These are phyloP conservation scores for Eriosoma lanigerum DNA, from an alignment of 1,140 invertebrate genomes.

Conservation along the genomic window DNA sequence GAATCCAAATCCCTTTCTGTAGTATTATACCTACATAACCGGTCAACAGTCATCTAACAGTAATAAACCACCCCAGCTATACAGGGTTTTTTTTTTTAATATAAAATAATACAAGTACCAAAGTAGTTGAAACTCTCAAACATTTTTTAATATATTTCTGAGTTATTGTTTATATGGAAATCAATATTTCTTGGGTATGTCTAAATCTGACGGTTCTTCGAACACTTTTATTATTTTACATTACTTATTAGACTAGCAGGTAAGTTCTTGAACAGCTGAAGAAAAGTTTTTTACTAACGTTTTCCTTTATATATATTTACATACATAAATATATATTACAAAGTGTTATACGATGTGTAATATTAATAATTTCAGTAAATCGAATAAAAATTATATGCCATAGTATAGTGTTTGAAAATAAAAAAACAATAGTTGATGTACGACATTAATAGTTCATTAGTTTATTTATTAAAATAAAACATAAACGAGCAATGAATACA, in stretches of 20 bases:
- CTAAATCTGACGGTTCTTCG: not conserved
- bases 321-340: too few relatives aligned
- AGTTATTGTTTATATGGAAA: conserved; percentile 50
- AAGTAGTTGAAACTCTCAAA: conserved; percentile 24
- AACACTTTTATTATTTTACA: not conserved
- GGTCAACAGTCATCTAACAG: conserved; percentile 40
- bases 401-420: too few relatives aligned
- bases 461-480: too few relatives aligned
- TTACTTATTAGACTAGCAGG: conserved; percentile 7
- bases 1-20: conserved; percentile 17
- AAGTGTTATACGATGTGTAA: too few relatives aligned
- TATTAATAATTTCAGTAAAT: too few relatives aligned
- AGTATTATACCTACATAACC: conserved; percentile 16
- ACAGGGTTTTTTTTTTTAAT: conserved; percentile 46
- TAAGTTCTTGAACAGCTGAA: not conserved
- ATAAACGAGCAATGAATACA: too few relatives aligned
- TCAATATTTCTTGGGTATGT: conserved; percentile 38
- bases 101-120: conserved; percentile 45
- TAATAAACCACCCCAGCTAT: conserved; percentile 41
- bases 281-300: not conserved
- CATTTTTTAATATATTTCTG: conserved; percentile 49
- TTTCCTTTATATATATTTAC: too few relatives aligned
- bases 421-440: too few relatives aligned
- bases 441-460: too few relatives aligned
- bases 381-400: too few relatives aligned